phyloP scores from a whole-genome alignment of 2,797 vertebrate species.

The Aphelocoma californica region DNA sequence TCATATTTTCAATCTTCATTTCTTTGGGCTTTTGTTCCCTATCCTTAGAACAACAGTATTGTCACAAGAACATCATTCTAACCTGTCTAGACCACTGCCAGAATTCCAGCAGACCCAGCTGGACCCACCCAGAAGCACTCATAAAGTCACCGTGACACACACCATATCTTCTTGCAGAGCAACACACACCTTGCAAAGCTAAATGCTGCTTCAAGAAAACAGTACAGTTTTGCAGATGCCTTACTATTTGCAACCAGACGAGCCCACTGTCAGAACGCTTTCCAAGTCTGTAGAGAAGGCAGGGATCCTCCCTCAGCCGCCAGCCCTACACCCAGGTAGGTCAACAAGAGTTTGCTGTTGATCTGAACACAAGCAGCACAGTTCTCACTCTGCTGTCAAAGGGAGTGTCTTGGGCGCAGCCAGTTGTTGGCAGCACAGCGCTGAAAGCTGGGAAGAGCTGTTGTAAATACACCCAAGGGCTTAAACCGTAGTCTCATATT shows the following conservation, averaged over 20 bases:
- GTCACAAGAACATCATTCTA: not conserved
- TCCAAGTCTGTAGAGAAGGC: not conserved
- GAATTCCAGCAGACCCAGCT: not conserved
- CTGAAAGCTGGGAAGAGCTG: constrained; percentile 23
- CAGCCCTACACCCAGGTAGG: constrained; percentile 15
- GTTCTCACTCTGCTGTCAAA: constrained; percentile 16
- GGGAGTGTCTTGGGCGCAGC: constrained; percentile 53
- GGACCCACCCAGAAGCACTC: not conserved
- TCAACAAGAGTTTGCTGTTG: constrained; percentile 57
- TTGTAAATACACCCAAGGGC: constrained; percentile 55
- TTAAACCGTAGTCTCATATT: constrained; percentile 41
- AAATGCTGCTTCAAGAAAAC: not conserved
- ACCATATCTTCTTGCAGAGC: not conserved
- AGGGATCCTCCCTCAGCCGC: not conserved
- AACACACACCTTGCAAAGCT: not conserved
- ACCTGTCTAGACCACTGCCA: not conserved
- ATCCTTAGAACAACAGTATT: not conserved
- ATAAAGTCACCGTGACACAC: not conserved
- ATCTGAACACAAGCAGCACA: constrained; percentile 30
- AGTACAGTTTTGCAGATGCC: not conserved
- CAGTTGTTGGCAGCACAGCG: constrained; percentile 22
- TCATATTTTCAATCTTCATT: not conserved
- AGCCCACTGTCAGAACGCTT: not conserved
- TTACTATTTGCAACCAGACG: not conserved
- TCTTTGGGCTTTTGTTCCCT: not conserved